Evolutionary conservation across 2,797 vertebrate genomes (phyloP), one percentile per base, ranked within the genome.

Genomic region (Ataeniobius toweri): DNA sequence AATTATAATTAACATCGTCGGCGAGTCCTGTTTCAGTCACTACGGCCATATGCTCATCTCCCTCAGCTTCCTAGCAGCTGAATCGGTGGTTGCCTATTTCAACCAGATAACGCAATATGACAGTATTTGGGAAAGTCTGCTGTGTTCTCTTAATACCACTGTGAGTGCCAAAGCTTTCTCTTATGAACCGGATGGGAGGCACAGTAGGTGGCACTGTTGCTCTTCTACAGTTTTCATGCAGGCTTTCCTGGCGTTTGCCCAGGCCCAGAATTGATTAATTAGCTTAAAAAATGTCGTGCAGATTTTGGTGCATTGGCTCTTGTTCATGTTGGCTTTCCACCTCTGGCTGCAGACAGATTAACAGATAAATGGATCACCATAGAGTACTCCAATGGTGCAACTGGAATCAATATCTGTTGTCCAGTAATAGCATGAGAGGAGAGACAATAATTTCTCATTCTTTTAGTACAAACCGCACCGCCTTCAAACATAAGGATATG

Each of bases 191-290:
- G 56, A 55, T 46, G 16, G 1, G 44, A 31, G 63, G 5, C 22
- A 16, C 96, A 94, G 89, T 91, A 95, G 96, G 92, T 93, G 96
- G 95, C 95, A 96, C 92, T 95, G 87, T 94, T 94, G 94, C 88
- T 89, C 94, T 94, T 89, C 82, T 88, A 74, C 88, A 89, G 80
- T 84, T 81, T 68, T 58, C 50, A 0, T 0, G 0, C 20, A 18
- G 50, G 39, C 5, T 28, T 75, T 74, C 48, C 79, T 85, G 78
- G 81, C 74, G 75, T 86, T 73, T 81, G 79, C 84, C 71, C 31
- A 86, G 76, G 74, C 79, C 72, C 71, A 81, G 73, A 85, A 72
- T 91, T 93, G 93, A 94, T 91, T 87, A 92, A 95, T 95, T 93
- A 92, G 91, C 94, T 94, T 92, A 89, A 89, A 87, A 91, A 94